phyloP scores from a whole-genome alignment of 2,888 invertebrate genomes.

The Tortricodes alternella region DNA sequence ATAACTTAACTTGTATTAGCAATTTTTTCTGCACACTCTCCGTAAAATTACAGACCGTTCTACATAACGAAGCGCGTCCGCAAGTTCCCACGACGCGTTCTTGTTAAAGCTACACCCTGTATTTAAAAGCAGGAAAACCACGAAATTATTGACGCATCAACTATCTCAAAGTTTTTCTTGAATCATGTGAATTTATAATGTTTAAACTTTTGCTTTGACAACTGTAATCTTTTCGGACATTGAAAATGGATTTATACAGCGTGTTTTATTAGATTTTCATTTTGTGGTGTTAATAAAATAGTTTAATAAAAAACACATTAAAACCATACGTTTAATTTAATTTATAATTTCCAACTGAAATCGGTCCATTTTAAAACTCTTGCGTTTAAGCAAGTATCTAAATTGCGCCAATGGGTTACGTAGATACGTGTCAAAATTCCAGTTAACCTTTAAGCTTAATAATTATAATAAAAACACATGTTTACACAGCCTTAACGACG shows the following conservation, averaged over 20 bases:
- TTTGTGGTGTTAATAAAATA: too few species aligned
- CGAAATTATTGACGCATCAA: too few species aligned
- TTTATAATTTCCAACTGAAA: too few species aligned
- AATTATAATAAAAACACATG: slow-evolving; percentile 52
- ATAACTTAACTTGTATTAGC: slow-evolving; percentile 26
- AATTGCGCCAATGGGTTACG: slow-evolving; percentile 22
- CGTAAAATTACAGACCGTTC: slow-evolving; percentile 55
- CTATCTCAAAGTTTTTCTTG: too few species aligned
- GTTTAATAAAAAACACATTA: too few species aligned
- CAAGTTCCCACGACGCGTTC: slow-evolving; percentile 47
- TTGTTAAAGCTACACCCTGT: slow-evolving; percentile 17
- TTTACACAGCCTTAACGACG: slow-evolving; percentile 43
- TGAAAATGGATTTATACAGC: background rate
- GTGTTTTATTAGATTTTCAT: background rate
- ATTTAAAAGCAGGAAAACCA: slow-evolving; percentile 6
- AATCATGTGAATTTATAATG: too few species aligned
- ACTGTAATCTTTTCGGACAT: background rate
- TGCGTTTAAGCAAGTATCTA: slow-evolving; percentile 12
- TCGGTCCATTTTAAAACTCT: too few species aligned
- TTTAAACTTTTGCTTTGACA: background rate
- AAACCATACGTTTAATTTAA: too few species aligned
- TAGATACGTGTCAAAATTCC: slow-evolving; percentile 29
- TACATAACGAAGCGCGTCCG: slow-evolving; percentile 59
- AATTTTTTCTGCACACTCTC: slow-evolving; percentile 40
- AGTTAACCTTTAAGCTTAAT: slow-evolving; percentile 43